A percentile compares a stretch with the other conserved stretches of the same genome.
These are phyloP conservation scores for Lophochroa leadbeateri DNA, from an alignment of 2,113 vertebrate genomes.

Conservation along the genomic window DNA sequence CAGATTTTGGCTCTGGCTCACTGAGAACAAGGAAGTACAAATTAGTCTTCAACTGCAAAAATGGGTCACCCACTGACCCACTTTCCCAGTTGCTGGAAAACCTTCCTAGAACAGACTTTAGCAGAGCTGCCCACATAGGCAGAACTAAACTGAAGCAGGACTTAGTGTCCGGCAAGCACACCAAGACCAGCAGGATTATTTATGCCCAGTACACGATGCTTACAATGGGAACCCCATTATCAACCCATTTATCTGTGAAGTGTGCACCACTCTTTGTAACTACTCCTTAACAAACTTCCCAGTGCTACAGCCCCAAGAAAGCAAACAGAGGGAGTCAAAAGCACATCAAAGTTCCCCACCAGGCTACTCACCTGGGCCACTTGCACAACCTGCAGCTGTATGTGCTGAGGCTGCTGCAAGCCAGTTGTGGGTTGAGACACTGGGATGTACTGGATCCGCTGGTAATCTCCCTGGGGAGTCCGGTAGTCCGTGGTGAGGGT, in stretches of 20 bases:
- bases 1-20: neutral
- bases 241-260: neutral
- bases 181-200: neutral
- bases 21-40: neutral
- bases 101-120: neutral
- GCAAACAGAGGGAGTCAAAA: neutral
- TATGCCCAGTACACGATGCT: neutral
- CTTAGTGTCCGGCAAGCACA: neutral
- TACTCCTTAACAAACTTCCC: neutral
- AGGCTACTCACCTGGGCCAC: conserved; percentile 86
- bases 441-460: conserved; percentile 97
- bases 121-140: neutral
- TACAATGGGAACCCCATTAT: neutral
- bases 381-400: conserved; percentile 96
- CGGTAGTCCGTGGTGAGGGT: conserved; percentile 94
- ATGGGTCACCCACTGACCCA: conserved; percentile 2
- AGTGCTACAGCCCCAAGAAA: neutral
- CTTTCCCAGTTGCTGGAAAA: neutral
- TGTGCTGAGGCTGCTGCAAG: conserved; percentile 90
- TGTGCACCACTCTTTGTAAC: neutral
- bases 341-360: too few species aligned
- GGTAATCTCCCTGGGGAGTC: conserved; percentile 91
- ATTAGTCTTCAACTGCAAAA: neutral
- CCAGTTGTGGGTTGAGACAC: conserved; percentile 86
- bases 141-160: neutral